A percentile compares a stretch with the other conserved stretches of the same genome.
These are phyloP conservation scores for Pristionchus entomophagus DNA, from an alignment of 2,888 invertebrate genomes.

Conservation along the genomic window DNA sequence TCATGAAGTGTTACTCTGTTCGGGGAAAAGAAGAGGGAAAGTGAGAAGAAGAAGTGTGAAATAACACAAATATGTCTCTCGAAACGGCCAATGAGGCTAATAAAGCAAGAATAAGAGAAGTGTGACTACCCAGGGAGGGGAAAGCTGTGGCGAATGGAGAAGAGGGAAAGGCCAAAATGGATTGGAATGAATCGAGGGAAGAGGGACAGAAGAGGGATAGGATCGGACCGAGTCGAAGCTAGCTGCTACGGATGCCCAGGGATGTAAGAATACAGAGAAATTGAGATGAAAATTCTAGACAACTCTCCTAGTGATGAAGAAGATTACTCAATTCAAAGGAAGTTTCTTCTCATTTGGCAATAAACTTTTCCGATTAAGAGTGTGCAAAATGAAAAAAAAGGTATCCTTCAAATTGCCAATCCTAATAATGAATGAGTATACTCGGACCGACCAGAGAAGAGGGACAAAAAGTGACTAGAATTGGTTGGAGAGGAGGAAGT, in stretches of 20 bases:
- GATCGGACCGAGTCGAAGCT: neutral
- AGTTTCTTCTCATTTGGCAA: too few relatives aligned
- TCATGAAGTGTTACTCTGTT: conserved; percentile 49
- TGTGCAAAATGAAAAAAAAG: neutral
- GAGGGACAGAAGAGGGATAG: neutral
- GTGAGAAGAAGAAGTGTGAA: neutral
- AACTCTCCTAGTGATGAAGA: too few relatives aligned
- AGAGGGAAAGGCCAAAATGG: conserved; percentile 46
- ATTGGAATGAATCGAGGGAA: conserved; percentile 37
- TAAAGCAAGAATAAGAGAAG: conserved; percentile 46
- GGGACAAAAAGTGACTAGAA: conserved; percentile 51
- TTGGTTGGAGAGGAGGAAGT: conserved; percentile 60
- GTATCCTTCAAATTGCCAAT: too few relatives aligned
- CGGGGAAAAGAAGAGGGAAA: conserved; percentile 37
- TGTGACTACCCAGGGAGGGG: conserved; percentile 22
- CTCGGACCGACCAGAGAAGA: conserved; percentile 18
- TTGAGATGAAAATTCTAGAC: too few relatives aligned
- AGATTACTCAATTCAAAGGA: too few relatives aligned
- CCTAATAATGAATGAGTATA: neutral
- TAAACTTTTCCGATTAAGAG: too few relatives aligned
- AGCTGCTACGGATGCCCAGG: neutral
- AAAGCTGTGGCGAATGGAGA: conserved; percentile 25
- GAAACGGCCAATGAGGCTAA: neutral
- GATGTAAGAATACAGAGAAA: neutral
- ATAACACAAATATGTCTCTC: conserved; percentile 35